Evolutionary conservation across 2,888 invertebrate species (phyloP), one percentile per base, ranked within the genome.

Genomic region (Leptopilina syphax): DNA sequence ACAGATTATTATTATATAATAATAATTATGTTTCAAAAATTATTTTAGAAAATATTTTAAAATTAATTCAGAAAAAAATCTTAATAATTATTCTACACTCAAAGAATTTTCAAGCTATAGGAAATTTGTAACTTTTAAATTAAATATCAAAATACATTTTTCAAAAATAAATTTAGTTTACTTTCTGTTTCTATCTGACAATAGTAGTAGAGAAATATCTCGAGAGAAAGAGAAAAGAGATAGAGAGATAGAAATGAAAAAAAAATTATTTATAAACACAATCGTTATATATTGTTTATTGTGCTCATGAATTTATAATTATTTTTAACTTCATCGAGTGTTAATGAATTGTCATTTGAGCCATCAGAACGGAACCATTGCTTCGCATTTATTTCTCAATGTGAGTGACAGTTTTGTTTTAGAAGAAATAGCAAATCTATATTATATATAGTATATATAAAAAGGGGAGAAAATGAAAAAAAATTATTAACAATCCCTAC

Each of bases 261-360:
- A 9, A 34, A 34, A 34, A 50, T 18, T 63, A 63, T 63, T 63
- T 63, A 24, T 24, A 63, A 63, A 63, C 8, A 60, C n/a, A n/a
- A 63, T 24, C 63, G 24, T 18, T 24, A 63, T 63, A 63, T 63
- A 63, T 63, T 63, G 24, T 57, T 73, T n/a, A 73, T 73, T 73
- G 73, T 34, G 3, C 73, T 57, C 9, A 7, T 73, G n/a, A 54
- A 54, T 54, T 73, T 57, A 27, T 57, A 27, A 57, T 34, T 73
- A 73, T 73, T 54, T 54, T 73, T 73, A 73, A 54, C 54, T 54
- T 13, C 54, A 54, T 18, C 9, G 50, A 70, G 70, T 70, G 70
- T 70, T 54, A 70, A 70, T 70, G 27, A 24, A 54, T 54, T 54
- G 50, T 50, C 27, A 73, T 27, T 54, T 73, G 57, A 57, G 57